Conservation (phyloP, 2,113 vertebrate species). For the Tragelaphus buxtoni region DNA sequence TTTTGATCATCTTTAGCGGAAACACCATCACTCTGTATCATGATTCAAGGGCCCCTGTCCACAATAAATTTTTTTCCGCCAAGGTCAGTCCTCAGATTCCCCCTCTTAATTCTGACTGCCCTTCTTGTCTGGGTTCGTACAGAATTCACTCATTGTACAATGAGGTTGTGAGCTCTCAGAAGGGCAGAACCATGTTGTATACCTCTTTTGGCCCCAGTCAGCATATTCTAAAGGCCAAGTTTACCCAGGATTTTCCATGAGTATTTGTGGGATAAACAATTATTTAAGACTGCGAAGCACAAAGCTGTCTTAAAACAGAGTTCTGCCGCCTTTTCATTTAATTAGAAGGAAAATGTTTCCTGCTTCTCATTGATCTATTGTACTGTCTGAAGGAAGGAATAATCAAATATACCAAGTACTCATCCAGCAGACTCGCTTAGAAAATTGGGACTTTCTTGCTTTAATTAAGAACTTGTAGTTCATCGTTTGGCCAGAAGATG, state of each 20-base stretch:
- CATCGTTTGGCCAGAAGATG: conserved; percentile 81
- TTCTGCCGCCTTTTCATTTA: background rate
- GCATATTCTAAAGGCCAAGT: background rate
- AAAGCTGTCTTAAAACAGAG: background rate
- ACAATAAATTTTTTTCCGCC: background rate
- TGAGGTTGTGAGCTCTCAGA: background rate
- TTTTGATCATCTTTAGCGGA: background rate
- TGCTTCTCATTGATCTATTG: background rate
- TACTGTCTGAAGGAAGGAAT: background rate
- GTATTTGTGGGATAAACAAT: background rate
- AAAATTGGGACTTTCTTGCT: background rate
- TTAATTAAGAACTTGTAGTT: conserved; percentile 68
- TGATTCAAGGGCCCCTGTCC: background rate
- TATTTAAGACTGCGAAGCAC: background rate
- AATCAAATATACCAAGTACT: background rate
- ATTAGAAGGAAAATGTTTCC: background rate
- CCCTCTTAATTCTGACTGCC: background rate
- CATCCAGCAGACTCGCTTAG: background rate
- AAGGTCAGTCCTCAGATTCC: background rate
- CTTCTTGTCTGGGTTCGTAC: background rate
- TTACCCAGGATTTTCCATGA: background rate
- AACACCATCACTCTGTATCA: background rate
- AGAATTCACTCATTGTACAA: background rate
- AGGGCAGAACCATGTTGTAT: background rate
- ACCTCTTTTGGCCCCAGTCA: background rate